Evolutionary conservation across 2,888 invertebrate genomes (phyloP), one percentile per base, ranked within the genome.

Genomic region (Fabriciana adippe): DNA sequence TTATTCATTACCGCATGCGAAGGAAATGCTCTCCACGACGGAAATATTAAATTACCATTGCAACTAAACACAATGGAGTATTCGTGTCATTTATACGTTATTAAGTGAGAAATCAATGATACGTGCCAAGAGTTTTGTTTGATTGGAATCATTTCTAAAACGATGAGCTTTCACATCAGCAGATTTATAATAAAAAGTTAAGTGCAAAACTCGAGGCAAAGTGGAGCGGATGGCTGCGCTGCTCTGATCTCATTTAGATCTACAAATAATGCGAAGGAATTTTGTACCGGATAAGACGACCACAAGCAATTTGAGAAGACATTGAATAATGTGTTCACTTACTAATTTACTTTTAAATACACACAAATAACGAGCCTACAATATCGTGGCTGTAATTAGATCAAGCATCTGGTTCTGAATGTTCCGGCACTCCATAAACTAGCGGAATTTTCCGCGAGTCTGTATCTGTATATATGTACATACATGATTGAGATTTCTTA

Each of bases 1-100:
- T 79, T 79, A 76, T 73, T 76, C 74, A 76, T 76, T 70, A 72
- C 66, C 45, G 66, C 66, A 70, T 66, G 65, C 66, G 64, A 60
- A 72, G 76, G 76, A 76, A 74, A 74, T 72, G 68, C 70, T 76
- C 75, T 73, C 72, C 71, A 69, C 75, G 72, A 68, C 75, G 78
- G 79, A 80, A 73, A 75, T 73, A 75, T 75, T 72, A 76, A 76
- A 69, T 74, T 74, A 71, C 72, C 62, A 66, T 67, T 54, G 72
- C 69, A 70, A 72, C 67, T 72, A 66, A 68, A 71, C 72, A 73
- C 72, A 74, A 73, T 71, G 55, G 72, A 53, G 53, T 50, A 31
- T 41, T 60, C 55, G 65, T 60, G 64, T 55, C 18, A 55, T 51
- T 68, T 55, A 55, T 65, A 55, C n/a, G 51, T 48, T 48, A 64